These are phyloP conservation scores for Amiota mariae DNA, from an alignment of 2,888 invertebrate species.

Conservation along the genomic window DNA sequence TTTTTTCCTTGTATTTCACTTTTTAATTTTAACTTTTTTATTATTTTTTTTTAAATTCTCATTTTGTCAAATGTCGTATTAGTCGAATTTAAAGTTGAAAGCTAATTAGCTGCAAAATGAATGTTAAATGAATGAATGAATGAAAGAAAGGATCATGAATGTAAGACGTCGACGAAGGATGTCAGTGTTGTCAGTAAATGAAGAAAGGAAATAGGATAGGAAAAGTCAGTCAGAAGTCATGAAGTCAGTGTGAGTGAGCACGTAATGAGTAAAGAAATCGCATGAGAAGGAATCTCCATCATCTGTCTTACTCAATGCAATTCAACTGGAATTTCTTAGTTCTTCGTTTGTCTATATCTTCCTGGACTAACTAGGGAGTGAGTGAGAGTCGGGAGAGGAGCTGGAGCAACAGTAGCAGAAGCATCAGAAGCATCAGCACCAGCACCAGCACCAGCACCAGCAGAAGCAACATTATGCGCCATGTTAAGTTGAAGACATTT, in stretches of 20 bases:
- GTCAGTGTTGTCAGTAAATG: too few relatives aligned
- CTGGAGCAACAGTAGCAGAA: too few relatives aligned
- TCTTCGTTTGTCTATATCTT: too few relatives aligned
- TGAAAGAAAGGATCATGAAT: too few relatives aligned
- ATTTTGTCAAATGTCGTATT: slow-evolving; percentile 6
- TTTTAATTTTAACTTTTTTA: neutral
- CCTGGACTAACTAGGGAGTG: too few relatives aligned
- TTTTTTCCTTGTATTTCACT: neutral
- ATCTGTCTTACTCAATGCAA: slow-evolving; percentile 34
- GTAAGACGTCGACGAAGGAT: too few relatives aligned
- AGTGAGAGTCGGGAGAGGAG: too few relatives aligned
- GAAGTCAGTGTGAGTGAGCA: slow-evolving; percentile 14
- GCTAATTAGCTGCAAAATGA: neutral
- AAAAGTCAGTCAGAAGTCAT: too few relatives aligned
- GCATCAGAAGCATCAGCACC: too few relatives aligned
- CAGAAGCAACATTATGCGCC: slow-evolving; percentile 6
- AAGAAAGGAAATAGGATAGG: too few relatives aligned
- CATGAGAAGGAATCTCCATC: slow-evolving; percentile 1
- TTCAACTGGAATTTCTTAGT: too few relatives aligned
- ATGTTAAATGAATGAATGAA: neutral
- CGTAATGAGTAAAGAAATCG: neutral
- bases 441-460: too few relatives aligned
- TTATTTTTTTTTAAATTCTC: neutral
- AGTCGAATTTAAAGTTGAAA: neutral
- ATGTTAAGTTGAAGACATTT: slow-evolving; percentile 61